A percentile compares a stretch with the other conserved stretches of the same genome.
phyloP scores from a whole-genome alignment of 2,113 vertebrate species.

The Heterotilapia buettikoferi region DNA sequence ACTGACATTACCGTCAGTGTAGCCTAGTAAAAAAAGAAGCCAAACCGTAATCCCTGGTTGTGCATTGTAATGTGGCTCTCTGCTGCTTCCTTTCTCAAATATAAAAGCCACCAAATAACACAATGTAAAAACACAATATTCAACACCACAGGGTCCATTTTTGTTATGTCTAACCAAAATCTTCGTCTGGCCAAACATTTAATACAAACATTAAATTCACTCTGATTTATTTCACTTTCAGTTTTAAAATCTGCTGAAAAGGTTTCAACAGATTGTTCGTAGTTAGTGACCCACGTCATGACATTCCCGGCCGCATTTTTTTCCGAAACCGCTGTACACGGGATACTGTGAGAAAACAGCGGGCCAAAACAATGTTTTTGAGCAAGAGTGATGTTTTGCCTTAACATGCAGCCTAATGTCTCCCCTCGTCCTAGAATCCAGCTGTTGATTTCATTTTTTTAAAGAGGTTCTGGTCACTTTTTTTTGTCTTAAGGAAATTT shows the following conservation, averaged over 20 bases:
- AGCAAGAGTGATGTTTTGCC: background rate
- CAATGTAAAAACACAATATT: background rate
- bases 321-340: constrained; percentile 19
- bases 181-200: background rate
- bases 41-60: background rate
- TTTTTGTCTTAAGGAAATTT: background rate
- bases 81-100: background rate
- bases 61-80: background rate
- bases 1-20: background rate
- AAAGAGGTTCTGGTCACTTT: background rate
- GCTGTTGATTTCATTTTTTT: background rate
- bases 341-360: constrained; percentile 5
- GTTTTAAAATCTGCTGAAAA: constrained; percentile 21
- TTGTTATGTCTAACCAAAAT: constrained; percentile 1
- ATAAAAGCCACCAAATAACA: background rate
- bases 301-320: constrained; percentile 17
- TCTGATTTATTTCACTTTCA: constrained; percentile 33
- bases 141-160: background rate
- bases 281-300: constrained; percentile 32
- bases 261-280: constrained; percentile 40
- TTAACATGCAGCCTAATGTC: background rate
- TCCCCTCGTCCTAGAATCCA: background rate
- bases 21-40: background rate
- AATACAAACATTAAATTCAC: constrained; percentile 2
- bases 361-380: constrained; percentile 7